These are phyloP conservation scores for Gnathonemus echidnorhynchus DNA, from an alignment of 2,113 vertebrate species.

Conservation along the genomic window DNA sequence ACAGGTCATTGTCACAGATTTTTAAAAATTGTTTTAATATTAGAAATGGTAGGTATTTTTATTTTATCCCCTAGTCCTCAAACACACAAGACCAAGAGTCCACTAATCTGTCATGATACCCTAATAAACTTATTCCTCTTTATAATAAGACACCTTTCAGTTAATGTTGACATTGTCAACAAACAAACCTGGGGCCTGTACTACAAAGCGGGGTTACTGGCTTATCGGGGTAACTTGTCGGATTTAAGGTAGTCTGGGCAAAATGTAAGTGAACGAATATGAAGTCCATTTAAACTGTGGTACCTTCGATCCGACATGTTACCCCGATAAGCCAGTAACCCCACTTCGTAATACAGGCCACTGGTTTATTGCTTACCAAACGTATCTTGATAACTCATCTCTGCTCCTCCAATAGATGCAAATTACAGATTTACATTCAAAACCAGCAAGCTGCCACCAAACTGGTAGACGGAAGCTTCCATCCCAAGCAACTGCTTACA, in stretches of 20 bases:
- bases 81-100: neutral
- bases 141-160: neutral
- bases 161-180: neutral
- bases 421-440: neutral
- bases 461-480: neutral
- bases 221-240: too few species aligned
- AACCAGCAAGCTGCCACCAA: neutral
- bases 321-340: too few species aligned
- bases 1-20: neutral
- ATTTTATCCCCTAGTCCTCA: neutral
- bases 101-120: neutral
- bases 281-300: too few species aligned
- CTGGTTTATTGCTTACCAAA: neutral
- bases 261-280: too few species aligned
- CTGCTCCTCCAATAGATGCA: neutral
- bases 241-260: too few species aligned
- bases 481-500: neutral
- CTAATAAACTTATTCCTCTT: neutral
- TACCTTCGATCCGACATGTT: too few species aligned
- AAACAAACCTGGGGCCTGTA: neutral
- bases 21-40: neutral
- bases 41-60: neutral
- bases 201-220: too few species aligned
- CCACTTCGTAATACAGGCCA: too few species aligned
- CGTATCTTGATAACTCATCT: neutral